Base-by-base conservation (phyloP, 1,140 invertebrate species). In the Drosophila sp. region DNA sequence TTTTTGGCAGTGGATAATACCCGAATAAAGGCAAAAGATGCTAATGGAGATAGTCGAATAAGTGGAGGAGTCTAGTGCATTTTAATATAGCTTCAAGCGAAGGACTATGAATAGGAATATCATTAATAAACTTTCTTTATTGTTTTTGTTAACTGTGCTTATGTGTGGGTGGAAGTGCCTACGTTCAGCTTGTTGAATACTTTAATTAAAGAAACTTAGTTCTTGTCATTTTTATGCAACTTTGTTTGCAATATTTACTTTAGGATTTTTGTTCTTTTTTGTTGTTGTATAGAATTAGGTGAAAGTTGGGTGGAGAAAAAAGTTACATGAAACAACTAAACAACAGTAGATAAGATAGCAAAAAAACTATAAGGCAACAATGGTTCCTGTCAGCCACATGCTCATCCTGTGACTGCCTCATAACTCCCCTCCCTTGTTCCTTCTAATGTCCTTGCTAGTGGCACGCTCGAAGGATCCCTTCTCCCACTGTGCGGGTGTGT, bases 361-460 rank as follows among this genome's bases (percentile, higher is more conserved):
- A 66, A 35, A 17, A 63, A 63, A n/a, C 44, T 63, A 32, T 44
- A 56, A 27, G 32, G 23, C 44, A 29, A 65, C 63, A 55, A 77
- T 73, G 70, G 72, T 66, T 76, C 47, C 72, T 60, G 77, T 69
- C 78, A 71, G 55, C 50, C 66, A 55, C 77, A 67, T 56, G 57
- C 62, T 71, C 63, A 38, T 29, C 17, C 60, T 62, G 29, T 23
- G 35, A n/a, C 35, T 38, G 17, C 17, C 17, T 17, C 17, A 17
- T 17, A 17, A 17, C 35, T 11, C 35, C 35, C 35, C 33, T 6
- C 41, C 32, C n/a, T n/a, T 70, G 38, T n/a, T 23, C 25, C n/a
- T n/a, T 70, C 44, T n/a, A 5, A 44, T 6, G 5, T 41, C n/a
- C 11, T 44, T 44, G 17, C 41, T 44, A 40, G 38, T 10, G 10